Evolutionary conservation across 1,140 invertebrate species (phyloP).

Genomic region (Danaus plexippus): DNA sequence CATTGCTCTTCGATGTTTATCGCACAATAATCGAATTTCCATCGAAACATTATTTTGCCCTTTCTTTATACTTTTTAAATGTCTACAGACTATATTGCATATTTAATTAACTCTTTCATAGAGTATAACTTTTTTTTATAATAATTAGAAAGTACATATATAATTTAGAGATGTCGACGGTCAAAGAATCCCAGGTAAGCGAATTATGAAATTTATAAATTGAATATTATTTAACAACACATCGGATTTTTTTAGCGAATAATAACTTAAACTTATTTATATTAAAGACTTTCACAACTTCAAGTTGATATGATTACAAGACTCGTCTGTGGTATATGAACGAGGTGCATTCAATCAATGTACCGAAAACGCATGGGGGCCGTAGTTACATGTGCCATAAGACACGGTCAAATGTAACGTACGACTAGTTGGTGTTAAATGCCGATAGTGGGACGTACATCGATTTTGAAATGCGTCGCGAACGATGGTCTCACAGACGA

Average conservation of each 20-base stretch:
- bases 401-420: constrained; percentile 47
- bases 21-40: not conserved
- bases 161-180: too few relatives aligned
- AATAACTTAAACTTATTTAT: too few relatives aligned
- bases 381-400: constrained; percentile 40
- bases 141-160: too few relatives aligned
- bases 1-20: not conserved
- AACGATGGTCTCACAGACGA: constrained; percentile 48
- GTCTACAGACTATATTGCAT: too few relatives aligned
- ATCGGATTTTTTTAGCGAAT: too few relatives aligned
- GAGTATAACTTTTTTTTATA: too few relatives aligned
- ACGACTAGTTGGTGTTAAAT: constrained; percentile 40
- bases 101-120: too few relatives aligned
- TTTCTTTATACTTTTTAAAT: too few relatives aligned
- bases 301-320: constrained; percentile 8
- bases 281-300: constrained; percentile 5
- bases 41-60: not conserved
- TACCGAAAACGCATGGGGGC: constrained; percentile 37
- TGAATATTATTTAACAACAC: too few relatives aligned
- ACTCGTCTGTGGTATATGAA: constrained; percentile 14
- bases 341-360: constrained; percentile 35
- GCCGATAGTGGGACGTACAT: constrained; percentile 63
- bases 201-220: too few relatives aligned
- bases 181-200: too few relatives aligned
- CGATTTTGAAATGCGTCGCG: constrained; percentile 64